Evolutionary conservation across 2,888 invertebrate genomes (phyloP), one percentile per base, ranked within the genome.

Genomic region (Eledona agricola): DNA sequence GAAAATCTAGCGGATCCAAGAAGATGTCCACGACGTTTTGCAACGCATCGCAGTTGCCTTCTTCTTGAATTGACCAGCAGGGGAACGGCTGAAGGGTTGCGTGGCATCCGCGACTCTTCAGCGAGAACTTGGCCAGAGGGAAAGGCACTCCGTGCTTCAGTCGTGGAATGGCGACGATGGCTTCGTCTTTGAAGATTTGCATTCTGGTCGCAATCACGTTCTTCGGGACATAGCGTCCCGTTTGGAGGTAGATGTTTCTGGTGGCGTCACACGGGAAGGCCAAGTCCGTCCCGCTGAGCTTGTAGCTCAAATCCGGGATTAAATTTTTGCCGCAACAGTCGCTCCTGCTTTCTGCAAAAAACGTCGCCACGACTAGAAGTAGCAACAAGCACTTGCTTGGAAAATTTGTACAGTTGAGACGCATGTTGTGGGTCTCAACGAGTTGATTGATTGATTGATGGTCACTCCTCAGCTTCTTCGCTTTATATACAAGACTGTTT

Each of bases 1-100:
- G 72, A 11, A 81, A 76, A 38, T 82, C 81, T 69, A 80, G 60
- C 43, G 79, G 78, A 78, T 85, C 85, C 56, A 85, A 69, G 64
- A 80, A 81, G 64, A 86, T 77, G 74, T 87, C 86, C 58, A 85
- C 82, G 43, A 82, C 88, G 66, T 86, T 88, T 75, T 89, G 88
- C 51, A 84, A 77, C 58, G 86, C 87, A 64, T 80, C 81, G 67
- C 86, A 85, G 73, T 83, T 82, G 25, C 83, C 84, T 77, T 86
- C 86, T 75, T 87, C 88, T 75, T 89, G 87, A 66, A 83, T 79
- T 51, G 80, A 80, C 84, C 87, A 86, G 73, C 81, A 83, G 45
- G 85, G 86, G 78, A 82, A 86, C 9, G 87, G 86, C 60, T 78
- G 77, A 61, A 83, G 78, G 63, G 74, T 73, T 1, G 82, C 76